Percentiles rank a stretch among this genome's conserved stretches.
Evolutionary conservation across 2,888 invertebrate genomes (phyloP).

Genomic region (Sinentomon sp.): DNA sequence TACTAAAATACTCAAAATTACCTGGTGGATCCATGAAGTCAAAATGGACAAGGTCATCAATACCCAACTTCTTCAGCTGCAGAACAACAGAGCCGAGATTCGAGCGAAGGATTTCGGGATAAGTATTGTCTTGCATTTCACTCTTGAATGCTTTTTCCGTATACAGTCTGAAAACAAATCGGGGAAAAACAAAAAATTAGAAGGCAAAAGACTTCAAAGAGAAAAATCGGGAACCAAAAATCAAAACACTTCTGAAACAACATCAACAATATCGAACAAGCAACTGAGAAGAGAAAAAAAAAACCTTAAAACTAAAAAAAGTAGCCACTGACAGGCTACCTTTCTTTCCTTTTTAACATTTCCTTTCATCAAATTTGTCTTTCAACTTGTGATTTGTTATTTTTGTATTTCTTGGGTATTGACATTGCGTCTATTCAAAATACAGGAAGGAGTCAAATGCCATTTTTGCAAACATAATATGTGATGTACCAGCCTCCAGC

Average conservation of each 20-base stretch:
- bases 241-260: background rate
- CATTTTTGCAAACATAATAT: no score
- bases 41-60: constrained; percentile 96
- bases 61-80: constrained; percentile 91
- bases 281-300: no score
- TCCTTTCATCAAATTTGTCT: no score
- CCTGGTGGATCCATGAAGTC: constrained; percentile 99
- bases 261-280: no score
- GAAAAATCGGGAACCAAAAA: background rate
- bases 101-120: constrained; percentile 78
- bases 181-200: background rate
- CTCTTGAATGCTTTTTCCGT: constrained; percentile 85
- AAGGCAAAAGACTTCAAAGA: background rate
- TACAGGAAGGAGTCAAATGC: no score
- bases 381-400: no score
- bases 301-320: no score
- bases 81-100: constrained; percentile 91
- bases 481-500: no score
- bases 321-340: no score
- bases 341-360: no score
- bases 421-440: no score
- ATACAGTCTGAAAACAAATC: constrained; percentile 39
- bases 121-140: constrained; percentile 98
- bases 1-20: constrained; percentile 14
- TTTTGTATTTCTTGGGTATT: no score